Evolutionary conservation across 92 coral and sea anemone species (phyloP).

Genomic region (Porites evermanni): DNA sequence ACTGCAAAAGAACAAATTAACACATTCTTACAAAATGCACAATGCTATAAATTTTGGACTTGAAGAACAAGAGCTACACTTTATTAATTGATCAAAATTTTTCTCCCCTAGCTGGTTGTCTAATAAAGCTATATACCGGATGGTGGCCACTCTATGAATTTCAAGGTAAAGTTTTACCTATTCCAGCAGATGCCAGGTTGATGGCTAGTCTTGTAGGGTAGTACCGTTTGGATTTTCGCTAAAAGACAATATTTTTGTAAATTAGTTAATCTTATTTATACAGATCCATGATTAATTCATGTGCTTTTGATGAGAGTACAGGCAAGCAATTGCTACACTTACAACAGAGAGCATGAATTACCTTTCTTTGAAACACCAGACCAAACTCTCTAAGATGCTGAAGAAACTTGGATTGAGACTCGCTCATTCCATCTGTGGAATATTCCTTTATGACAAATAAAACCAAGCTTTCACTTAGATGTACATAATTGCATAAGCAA

Average conservation of each 20-base stretch:
- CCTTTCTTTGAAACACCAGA: slow-evolving; percentile 97
- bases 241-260: not conserved
- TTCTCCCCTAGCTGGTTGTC: not conserved
- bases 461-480: not conserved
- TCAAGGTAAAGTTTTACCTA: slow-evolving; percentile 62
- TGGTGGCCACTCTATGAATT: not conserved
- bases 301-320: too few species aligned
- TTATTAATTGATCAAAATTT: not conserved
- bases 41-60: too few species aligned
- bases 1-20: too few species aligned
- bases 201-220: slow-evolving; percentile 95
- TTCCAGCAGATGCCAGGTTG: slow-evolving; percentile 86
- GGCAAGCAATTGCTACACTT: too few species aligned
- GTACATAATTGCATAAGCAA: not conserved
- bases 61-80: too few species aligned
- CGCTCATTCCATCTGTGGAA: slow-evolving; percentile 93
- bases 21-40: too few species aligned
- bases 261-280: too few species aligned
- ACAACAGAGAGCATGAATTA: slow-evolving; percentile 1
- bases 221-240: slow-evolving; percentile 95
- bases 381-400: slow-evolving; percentile 98
- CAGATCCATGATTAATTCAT: too few species aligned
- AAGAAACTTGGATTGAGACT: slow-evolving; percentile 84
- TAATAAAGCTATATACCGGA: too few species aligned
- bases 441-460: slow-evolving; percentile 72